phyloP scores from a whole-genome alignment of 2,888 invertebrate species.

The Periphyllus acericola region DNA sequence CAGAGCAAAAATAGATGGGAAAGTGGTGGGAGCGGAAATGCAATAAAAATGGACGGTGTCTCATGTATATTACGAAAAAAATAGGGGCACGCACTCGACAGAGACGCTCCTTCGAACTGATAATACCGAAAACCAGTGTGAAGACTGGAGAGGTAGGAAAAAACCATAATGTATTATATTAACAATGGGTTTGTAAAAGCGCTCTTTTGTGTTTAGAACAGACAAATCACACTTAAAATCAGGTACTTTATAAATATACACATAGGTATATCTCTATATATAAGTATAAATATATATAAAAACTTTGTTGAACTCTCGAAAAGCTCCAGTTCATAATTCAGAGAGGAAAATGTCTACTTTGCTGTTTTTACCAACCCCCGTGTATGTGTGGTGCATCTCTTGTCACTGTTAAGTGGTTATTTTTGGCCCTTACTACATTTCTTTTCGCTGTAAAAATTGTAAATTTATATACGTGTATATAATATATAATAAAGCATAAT shows the following conservation, averaged over 20 bases:
- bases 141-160: conserved; percentile 27
- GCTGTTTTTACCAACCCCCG: conserved; percentile 40
- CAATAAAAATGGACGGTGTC: conserved; percentile 13
- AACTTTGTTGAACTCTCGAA: conserved; percentile 32
- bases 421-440: conserved; percentile 25
- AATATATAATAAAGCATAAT: too few relatives aligned
- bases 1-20: neutral
- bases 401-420: conserved; percentile 40
- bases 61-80: conserved; percentile 20
- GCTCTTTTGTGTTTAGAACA: conserved; percentile 59
- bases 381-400: conserved; percentile 8
- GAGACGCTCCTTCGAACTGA: conserved; percentile 17
- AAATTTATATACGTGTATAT: neutral
- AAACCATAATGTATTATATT: conserved; percentile 58
- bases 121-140: conserved; percentile 42
- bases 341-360: conserved; percentile 54
- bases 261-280: too few relatives aligned
- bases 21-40: neutral
- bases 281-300: neutral
- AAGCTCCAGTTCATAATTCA: conserved; percentile 48
- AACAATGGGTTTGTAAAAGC: conserved; percentile 56
- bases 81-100: conserved; percentile 13
- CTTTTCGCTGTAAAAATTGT: neutral
- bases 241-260: conserved; percentile 42
- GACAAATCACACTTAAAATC: conserved; percentile 61